Evolutionary conservation across 2,113 vertebrate species (phyloP).

Genomic region (Clupea harengus): DNA sequence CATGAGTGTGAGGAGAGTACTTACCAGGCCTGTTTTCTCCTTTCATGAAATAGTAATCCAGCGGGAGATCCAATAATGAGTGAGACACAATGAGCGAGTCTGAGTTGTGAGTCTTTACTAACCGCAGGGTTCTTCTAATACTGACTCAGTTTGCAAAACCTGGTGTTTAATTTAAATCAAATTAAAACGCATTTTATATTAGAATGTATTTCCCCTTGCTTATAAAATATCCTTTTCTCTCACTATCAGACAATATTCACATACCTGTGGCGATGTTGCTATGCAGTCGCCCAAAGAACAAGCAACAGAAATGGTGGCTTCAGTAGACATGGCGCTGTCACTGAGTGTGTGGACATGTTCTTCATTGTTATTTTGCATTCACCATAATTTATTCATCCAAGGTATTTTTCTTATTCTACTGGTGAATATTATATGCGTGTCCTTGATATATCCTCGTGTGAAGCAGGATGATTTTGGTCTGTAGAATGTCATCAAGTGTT

Average conservation of each 20-base stretch:
- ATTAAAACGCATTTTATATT: background rate
- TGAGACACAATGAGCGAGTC: background rate
- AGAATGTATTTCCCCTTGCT: background rate
- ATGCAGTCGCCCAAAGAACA: background rate
- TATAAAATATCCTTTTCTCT: background rate
- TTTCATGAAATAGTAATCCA: background rate
- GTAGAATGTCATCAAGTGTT: background rate
- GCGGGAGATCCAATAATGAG: background rate
- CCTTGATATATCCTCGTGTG: background rate
- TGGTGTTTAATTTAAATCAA: background rate
- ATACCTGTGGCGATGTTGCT: background rate
- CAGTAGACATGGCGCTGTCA: too few relatives aligned
- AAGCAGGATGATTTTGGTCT: background rate
- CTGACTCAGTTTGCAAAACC: background rate
- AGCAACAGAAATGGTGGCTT: too few relatives aligned
- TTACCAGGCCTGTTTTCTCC: background rate
- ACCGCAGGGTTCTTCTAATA: background rate
- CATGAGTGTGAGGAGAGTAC: background rate
- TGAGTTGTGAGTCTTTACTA: background rate
- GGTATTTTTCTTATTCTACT: background rate
- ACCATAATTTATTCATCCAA: background rate
- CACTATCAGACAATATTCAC: background rate
- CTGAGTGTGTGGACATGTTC: too few relatives aligned
- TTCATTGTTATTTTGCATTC: background rate
- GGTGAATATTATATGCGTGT: background rate